Evolutionary conservation across 2,113 vertebrate species (phyloP).

Genomic region (Panurus biarmicus): DNA sequence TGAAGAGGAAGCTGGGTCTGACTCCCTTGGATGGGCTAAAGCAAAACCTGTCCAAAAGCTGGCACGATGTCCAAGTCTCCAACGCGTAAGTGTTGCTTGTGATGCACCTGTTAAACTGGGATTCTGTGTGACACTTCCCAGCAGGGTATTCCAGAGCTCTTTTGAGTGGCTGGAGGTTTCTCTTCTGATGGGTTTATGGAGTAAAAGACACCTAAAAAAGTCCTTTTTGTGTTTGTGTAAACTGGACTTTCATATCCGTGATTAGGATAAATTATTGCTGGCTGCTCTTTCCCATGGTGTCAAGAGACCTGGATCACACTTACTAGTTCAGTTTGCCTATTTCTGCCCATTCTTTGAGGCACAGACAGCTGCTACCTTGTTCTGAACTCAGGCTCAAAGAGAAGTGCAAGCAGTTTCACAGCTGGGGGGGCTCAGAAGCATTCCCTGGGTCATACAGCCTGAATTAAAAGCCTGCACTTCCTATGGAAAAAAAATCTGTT

Average conservation of each 20-base stretch:
- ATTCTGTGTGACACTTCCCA: background rate
- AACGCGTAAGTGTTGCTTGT: conserved; percentile 80
- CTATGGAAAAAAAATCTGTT: background rate
- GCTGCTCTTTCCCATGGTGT: background rate
- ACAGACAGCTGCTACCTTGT: background rate
- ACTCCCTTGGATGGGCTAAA: conserved; percentile 84
- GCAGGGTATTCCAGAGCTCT: background rate
- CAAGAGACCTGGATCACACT: background rate
- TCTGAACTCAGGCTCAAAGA: background rate
- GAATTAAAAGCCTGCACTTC: background rate
- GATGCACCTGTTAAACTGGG: fast-evolving
- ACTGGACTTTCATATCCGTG: fast-evolving
- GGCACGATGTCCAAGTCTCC: conserved; percentile 94
- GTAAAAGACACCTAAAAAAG: background rate
- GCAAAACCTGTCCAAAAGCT: conserved; percentile 87
- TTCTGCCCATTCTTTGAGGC: background rate
- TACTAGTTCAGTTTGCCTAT: background rate
- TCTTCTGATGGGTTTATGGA: background rate
- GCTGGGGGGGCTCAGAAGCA: background rate
- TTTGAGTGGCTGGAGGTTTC: background rate
- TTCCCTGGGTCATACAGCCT: fast-evolving
- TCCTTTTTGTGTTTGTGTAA: fast-evolving
- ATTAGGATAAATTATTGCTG: background rate
- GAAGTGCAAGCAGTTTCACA: background rate
- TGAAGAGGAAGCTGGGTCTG: conserved; percentile 90